Base-by-base conservation (phyloP, 1,140 invertebrate species). In the Dryas iulia region DNA sequence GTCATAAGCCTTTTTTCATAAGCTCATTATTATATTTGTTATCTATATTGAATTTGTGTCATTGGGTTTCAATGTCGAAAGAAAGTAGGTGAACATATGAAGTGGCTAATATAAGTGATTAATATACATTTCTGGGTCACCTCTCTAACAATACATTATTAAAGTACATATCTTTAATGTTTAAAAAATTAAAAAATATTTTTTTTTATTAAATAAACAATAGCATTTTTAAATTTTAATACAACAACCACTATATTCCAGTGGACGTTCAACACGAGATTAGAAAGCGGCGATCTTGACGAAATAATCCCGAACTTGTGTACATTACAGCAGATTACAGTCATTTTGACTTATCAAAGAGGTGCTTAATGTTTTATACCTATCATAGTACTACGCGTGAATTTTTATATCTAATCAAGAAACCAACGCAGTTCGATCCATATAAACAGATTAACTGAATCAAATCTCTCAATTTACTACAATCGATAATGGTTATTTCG, bases 11-110 rank as follows among this genome's bases (percentile, higher is more conserved):
- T 39, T 1, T 21, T 47, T 47, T 47, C 18, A 47, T 18, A 47
- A 47, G 39, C 39, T 47, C 39, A 47, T 47, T 65, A 61, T 74
- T 59, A 59, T 39, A 52, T 54, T 65, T 73, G 54, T 72, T 78
- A 69, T 71, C 54, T 61, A 30, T 75, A 31, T 28, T 47, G 59
- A 79, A 86, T 78, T 73, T 62, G 74, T 83, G 81, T 82, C 79
- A 79, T 68, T 81, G 66, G 74, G 75, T 83, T 75, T 74, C 52
- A 69, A 76, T 81, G 77, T 57, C 72, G 69, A 75, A 81, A 76
- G 78, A 81, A 80, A 84, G 78, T 86, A 77, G 80, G 82, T 74
- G 72, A 82, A 73, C 63, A 69, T 75, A 53, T 74, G 66, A 71
- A 77, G 76, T 76, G 68, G 52, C 59, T 64, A 70, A 73, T 68